Evolutionary conservation across 2,888 invertebrate genomes (phyloP), one percentile per base, ranked within the genome.

Genomic region (Hirtodrosophila cameraria): DNA sequence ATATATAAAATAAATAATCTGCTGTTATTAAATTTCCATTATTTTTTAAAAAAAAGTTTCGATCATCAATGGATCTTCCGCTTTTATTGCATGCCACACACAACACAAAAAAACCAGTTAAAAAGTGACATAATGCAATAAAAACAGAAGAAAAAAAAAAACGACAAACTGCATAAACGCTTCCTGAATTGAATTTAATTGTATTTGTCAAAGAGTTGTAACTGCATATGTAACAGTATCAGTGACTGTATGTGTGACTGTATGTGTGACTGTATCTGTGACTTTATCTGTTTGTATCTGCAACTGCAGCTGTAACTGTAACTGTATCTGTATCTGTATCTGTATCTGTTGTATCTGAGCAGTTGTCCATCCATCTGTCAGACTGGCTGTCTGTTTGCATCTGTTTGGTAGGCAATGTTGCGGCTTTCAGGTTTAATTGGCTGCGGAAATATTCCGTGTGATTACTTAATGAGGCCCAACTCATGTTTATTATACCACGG

Each of bases 361-460:
- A 41, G 59, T 60, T 75, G 85, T 55, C 83, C 65, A 73, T 69
- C 83, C 66, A 72, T 65, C 75, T 82, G 72, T 41, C 61, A 61
- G 61, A 16, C 42, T 59, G 55, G 46, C 76, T 54, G 43, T 9
- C n/a, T 55, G 49, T 58, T 59, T 68, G 54, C 71, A 77, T 65
- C 69, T 60, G 50, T 33, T n/a, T 58, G 42, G 57, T 31, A 61
- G 52, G 15, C 61, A 59, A 55, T 35, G 57, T 48, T 82, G 82
- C 59, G 87, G 85, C 65, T 84, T 82, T 77, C 78, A 66, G 75
- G 72, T 81, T 82, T 82, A 82, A 82, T 82, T 86, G 87, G 87
- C 82, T 81, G 82, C 81, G 82, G 85, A 85, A 86, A 86, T 82
- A 82, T 82, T 84, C 85, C 82, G 61, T 84, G 81, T 77, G 81